Conservation (phyloP, 1,140 invertebrate species). For the Drosophila pseudoananassae region DNA sequence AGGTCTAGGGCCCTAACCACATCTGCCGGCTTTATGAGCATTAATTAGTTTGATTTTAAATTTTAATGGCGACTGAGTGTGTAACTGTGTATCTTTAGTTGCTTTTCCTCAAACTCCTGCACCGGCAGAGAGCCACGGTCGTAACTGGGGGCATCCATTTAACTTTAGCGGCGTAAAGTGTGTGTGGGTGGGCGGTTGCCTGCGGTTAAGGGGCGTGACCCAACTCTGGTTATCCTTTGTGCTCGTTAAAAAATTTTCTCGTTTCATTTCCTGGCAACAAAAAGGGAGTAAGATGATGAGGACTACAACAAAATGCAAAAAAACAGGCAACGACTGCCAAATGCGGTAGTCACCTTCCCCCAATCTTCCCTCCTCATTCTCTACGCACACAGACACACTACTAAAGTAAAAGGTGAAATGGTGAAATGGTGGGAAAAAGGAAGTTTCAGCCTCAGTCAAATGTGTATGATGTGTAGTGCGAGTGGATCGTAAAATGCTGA, state of each 20-base stretch:
- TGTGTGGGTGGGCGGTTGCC: conserved; percentile 14
- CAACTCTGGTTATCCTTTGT: conserved; percentile 63
- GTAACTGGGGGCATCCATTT: conserved; percentile 73
- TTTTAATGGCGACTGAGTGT: conserved; percentile 61
- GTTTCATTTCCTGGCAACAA: conserved; percentile 73
- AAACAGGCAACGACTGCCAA: conserved; percentile 52
- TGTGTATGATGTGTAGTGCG: conserved; percentile 53
- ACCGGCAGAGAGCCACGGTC: conserved; percentile 38
- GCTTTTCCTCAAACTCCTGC: conserved; percentile 4
- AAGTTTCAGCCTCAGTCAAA: conserved; percentile 55
- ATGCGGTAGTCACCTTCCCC: conserved; percentile 53
- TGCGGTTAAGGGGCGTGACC: conserved; percentile 31
- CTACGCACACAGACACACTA: conserved; percentile 19
- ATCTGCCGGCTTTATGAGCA: conserved; percentile 59
- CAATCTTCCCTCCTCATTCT: conserved; percentile 2
- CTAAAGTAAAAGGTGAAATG: conserved; percentile 8
- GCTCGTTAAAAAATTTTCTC: conserved; percentile 80
- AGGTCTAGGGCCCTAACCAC: conserved; percentile 36
- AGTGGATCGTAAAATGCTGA: conserved; percentile 54
- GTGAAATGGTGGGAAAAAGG: conserved; percentile 2
- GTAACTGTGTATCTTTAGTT: conserved; percentile 47
- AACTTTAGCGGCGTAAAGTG: conserved; percentile 62
- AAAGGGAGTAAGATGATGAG: conserved; percentile 51
- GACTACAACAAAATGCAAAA: conserved; percentile 28
- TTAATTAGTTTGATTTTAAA: conserved; percentile 81